These are phyloP conservation scores for Parotocinclus haroldoi DNA, from an alignment of 2,797 vertebrate genomes.

Conservation along the genomic window DNA sequence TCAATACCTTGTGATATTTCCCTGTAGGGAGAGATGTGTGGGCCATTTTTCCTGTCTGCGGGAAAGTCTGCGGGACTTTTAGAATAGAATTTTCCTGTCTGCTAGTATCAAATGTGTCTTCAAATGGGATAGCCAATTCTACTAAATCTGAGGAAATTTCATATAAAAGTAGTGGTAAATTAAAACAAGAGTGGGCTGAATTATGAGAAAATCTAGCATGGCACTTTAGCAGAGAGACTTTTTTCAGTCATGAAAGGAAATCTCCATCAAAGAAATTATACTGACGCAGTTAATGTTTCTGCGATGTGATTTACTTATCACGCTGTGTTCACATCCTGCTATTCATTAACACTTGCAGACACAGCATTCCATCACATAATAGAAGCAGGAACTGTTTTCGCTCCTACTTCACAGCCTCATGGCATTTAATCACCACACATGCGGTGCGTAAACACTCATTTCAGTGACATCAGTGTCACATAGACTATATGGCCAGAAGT, in stretches of 20 bases:
- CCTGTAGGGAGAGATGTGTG: slow-evolving; percentile 34
- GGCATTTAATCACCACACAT: not conserved
- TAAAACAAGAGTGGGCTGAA: not conserved
- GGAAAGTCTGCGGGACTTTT: slow-evolving; percentile 3
- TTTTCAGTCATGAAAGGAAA: slow-evolving; percentile 4
- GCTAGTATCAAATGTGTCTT: slow-evolving; percentile 2
- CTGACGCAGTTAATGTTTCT: not conserved
- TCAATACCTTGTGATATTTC: slow-evolving; percentile 41
- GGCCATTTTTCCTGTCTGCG: slow-evolving; percentile 17
- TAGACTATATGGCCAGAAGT: too few species aligned
- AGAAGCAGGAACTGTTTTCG: slow-evolving; percentile 13
- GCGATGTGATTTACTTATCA: slow-evolving; percentile 17
- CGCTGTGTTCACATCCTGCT: slow-evolving; percentile 9
- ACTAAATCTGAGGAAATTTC: not conserved
- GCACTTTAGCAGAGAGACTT: not conserved
- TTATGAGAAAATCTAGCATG: slow-evolving; percentile 1
- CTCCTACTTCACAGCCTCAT: not conserved
- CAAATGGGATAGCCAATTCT: not conserved
- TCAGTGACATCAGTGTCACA: too few species aligned
- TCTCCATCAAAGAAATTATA: not conserved
- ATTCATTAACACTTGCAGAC: slow-evolving; percentile 11
- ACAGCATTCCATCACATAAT: slow-evolving; percentile 6
- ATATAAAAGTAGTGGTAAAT: not conserved
- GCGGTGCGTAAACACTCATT: too few species aligned
- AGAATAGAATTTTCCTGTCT: slow-evolving; percentile 23